Conservation (phyloP, 2,113 vertebrate species). For the Chamaetylas fuelleborni region DNA sequence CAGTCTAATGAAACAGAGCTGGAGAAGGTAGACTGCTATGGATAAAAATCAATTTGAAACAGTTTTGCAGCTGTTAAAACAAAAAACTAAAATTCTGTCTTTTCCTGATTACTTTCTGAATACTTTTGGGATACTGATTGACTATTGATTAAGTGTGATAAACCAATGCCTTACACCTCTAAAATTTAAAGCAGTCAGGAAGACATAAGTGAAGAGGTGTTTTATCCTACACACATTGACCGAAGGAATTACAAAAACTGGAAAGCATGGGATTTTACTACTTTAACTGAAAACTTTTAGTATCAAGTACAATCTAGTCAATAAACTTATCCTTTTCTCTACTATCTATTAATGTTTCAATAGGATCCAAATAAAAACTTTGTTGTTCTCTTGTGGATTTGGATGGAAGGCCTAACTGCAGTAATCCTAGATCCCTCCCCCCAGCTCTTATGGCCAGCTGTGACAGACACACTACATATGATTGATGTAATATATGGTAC, state of each 20-base stretch:
- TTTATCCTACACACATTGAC: background rate
- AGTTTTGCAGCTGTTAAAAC: background rate
- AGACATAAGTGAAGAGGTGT: background rate
- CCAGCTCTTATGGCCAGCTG: background rate
- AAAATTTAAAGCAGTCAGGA: background rate
- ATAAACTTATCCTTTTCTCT: background rate
- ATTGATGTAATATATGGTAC: background rate
- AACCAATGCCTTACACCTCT: background rate
- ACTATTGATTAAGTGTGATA: background rate
- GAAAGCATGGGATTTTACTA: background rate
- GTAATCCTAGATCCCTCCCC: background rate
- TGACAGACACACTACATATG: background rate
- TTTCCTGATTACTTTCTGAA: background rate
- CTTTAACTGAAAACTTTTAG: background rate
- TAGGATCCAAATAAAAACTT: background rate
- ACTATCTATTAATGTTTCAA: background rate
- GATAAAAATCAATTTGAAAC: background rate
- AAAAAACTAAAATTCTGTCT: background rate
- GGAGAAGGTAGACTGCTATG: background rate
- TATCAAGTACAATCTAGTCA: background rate
- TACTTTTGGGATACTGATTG: background rate
- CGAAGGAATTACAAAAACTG: background rate
- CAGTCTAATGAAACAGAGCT: background rate
- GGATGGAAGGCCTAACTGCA: background rate
- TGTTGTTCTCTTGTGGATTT: background rate